These are phyloP conservation scores for Anoplopoma fimbria DNA, from an alignment of 2,113 vertebrate species.

Conservation along the genomic window DNA sequence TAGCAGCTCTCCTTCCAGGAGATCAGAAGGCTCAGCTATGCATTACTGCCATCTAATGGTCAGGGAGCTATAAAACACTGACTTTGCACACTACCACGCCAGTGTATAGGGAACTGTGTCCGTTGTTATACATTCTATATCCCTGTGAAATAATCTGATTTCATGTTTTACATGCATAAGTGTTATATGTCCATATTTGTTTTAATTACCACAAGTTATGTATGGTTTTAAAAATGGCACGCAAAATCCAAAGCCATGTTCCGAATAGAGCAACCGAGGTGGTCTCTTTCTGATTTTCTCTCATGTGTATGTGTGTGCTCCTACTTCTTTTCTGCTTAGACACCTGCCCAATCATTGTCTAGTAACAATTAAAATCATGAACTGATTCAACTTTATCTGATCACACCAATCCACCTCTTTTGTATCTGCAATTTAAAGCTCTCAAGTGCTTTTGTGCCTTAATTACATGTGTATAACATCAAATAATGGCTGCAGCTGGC, in stretches of 20 bases:
- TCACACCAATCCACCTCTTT: slow-evolving; percentile 53
- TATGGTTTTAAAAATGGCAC: neutral
- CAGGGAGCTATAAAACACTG: slow-evolving; percentile 27
- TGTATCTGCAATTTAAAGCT: slow-evolving; percentile 64
- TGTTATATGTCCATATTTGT: neutral
- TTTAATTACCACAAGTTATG: neutral
- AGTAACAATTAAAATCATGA: slow-evolving; percentile 65
- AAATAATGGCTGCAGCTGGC: slow-evolving; percentile 82
- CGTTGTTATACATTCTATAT: neutral
- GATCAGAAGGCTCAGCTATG: slow-evolving; percentile 58
- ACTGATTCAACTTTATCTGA: slow-evolving; percentile 60
- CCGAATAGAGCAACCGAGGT: neutral
- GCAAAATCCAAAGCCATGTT: neutral
- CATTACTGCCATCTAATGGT: slow-evolving; percentile 87
- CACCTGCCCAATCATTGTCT: slow-evolving; percentile 76
- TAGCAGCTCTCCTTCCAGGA: neutral
- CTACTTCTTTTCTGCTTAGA: slow-evolving; percentile 37
- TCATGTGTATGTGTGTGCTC: neutral
- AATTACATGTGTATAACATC: slow-evolving; percentile 76
- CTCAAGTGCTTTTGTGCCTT: slow-evolving; percentile 73
- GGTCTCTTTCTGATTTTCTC: slow-evolving; percentile 7
- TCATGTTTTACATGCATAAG: neutral
- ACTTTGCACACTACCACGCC: neutral
- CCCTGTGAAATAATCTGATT: neutral
- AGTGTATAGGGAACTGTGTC: neutral